A percentile compares a stretch with the other conserved stretches of the same genome.
phyloP scores from a whole-genome alignment of 2,797 vertebrate genomes.

The Pangasius mekongensis region DNA sequence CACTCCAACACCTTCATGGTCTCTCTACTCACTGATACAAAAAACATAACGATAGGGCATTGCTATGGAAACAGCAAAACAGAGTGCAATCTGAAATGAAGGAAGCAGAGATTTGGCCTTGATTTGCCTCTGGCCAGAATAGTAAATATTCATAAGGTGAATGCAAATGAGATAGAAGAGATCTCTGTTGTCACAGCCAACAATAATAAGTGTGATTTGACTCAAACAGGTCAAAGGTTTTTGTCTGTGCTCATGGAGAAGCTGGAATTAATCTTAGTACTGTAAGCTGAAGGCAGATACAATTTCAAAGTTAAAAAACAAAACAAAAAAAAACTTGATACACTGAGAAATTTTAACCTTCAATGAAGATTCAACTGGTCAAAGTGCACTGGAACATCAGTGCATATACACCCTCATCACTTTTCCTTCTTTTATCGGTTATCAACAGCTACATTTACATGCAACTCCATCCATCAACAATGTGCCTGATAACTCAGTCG shows the following conservation, averaged over 20 bases:
- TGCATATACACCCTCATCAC: background rate
- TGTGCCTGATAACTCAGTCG: background rate
- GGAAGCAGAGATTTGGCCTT: slow-evolving; percentile 17
- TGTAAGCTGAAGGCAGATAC: background rate
- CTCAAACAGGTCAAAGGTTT: slow-evolving; percentile 24
- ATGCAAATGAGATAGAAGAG: slow-evolving; percentile 30
- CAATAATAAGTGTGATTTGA: slow-evolving; percentile 4
- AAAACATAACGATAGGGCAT: slow-evolving; percentile 30
- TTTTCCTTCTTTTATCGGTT: background rate
- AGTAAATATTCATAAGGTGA: slow-evolving; percentile 44
- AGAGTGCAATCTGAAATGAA: slow-evolving; percentile 26
- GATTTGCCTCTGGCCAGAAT: slow-evolving; percentile 45
- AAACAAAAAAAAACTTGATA: background rate
- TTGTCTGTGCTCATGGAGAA: slow-evolving; percentile 2
- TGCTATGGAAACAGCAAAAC: slow-evolving; percentile 45
- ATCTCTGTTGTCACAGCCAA: slow-evolving; percentile 7
- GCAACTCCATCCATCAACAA: background rate
- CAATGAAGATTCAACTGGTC: background rate
- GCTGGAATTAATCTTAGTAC: background rate
- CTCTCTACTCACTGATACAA: slow-evolving; percentile 12
- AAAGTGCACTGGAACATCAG: background rate
- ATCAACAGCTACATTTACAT: background rate
- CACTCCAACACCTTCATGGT: slow-evolving; percentile 30
- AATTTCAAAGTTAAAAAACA: background rate
- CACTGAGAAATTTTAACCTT: background rate